These are phyloP conservation scores for Characodon lateralis DNA, from an alignment of 2,797 vertebrate species.

Conservation along the genomic window DNA sequence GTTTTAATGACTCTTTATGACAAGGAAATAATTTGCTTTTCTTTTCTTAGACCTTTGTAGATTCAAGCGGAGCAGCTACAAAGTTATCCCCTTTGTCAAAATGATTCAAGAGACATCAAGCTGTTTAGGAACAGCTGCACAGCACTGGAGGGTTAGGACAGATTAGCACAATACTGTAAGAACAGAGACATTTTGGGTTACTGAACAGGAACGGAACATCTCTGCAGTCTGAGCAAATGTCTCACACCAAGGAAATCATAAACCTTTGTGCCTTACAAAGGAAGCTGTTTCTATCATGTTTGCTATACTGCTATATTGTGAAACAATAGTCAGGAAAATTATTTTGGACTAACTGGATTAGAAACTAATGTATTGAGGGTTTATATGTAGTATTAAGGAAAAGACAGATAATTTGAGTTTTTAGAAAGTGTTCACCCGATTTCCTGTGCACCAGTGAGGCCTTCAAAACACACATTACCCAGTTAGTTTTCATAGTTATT, in stretches of 20 bases:
- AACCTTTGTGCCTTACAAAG: constrained; percentile 54
- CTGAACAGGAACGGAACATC: not conserved
- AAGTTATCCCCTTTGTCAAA: constrained; percentile 4
- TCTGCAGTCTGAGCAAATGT: constrained; percentile 8
- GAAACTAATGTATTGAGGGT: constrained; percentile 20
- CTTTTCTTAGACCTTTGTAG: constrained; percentile 58
- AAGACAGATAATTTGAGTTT: constrained; percentile 4
- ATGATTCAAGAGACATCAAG: constrained; percentile 28
- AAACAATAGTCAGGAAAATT: constrained; percentile 14
- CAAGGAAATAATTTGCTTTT: constrained; percentile 8
- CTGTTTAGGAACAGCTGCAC: not conserved
- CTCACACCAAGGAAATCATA: constrained; percentile 3
- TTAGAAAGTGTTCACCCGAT: constrained; percentile 12
- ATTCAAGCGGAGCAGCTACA: constrained; percentile 11
- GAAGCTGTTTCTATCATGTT: constrained; percentile 16
- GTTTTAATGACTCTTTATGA: constrained; percentile 1
- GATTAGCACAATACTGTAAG: constrained; percentile 13
- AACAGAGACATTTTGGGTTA: constrained; percentile 28
- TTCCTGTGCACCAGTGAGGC: constrained; percentile 4
- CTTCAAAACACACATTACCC: constrained; percentile 9
- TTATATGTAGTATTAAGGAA: not conserved
- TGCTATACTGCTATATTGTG: constrained; percentile 6
- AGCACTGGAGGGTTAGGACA: constrained; percentile 5
- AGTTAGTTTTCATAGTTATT: not conserved
- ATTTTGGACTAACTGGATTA: not conserved